Conservation (phyloP, 2,888 invertebrate species). For the Ennomos quercinarius region DNA sequence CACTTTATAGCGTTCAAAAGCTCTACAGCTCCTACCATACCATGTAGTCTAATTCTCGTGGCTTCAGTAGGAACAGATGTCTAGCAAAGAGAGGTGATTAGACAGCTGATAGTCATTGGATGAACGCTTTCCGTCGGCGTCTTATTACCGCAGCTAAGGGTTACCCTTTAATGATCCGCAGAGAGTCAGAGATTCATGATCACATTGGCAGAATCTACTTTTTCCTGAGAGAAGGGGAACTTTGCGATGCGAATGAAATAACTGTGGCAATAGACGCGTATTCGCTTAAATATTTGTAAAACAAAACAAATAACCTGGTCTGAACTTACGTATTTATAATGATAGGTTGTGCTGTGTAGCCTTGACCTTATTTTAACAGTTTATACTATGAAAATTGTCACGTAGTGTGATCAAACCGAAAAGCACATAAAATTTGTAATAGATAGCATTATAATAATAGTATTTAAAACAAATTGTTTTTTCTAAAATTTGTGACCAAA, state of each 20-base stretch:
- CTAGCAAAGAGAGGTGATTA: slow-evolving; percentile 23
- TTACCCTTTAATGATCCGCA: slow-evolving; percentile 19
- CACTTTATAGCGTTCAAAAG: background rate
- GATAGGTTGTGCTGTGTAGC: too few species aligned
- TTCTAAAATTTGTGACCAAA: too few species aligned
- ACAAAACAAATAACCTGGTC: too few species aligned
- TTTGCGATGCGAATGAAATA: background rate
- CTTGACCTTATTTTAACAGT: too few species aligned
- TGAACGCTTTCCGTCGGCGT: slow-evolving; percentile 36
- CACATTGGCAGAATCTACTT: slow-evolving; percentile 15
- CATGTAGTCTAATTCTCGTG: slow-evolving; percentile 12
- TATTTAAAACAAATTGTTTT: too few species aligned
- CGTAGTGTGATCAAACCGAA: background rate
- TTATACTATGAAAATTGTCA: too few species aligned
- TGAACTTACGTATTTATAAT: too few species aligned
- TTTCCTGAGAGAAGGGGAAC: slow-evolving; percentile 7
- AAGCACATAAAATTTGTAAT: background rate
- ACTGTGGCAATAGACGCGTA: too few species aligned
- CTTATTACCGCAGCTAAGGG: slow-evolving; percentile 26
- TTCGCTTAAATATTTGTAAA: too few species aligned
- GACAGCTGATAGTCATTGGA: slow-evolving; percentile 35
- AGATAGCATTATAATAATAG: too few species aligned
- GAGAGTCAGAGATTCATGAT: slow-evolving; percentile 12
- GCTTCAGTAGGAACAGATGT: slow-evolving; percentile 12
- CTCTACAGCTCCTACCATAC: background rate